phyloP scores from a whole-genome alignment of 2,113 vertebrate species.

The Proteles cristata region DNA sequence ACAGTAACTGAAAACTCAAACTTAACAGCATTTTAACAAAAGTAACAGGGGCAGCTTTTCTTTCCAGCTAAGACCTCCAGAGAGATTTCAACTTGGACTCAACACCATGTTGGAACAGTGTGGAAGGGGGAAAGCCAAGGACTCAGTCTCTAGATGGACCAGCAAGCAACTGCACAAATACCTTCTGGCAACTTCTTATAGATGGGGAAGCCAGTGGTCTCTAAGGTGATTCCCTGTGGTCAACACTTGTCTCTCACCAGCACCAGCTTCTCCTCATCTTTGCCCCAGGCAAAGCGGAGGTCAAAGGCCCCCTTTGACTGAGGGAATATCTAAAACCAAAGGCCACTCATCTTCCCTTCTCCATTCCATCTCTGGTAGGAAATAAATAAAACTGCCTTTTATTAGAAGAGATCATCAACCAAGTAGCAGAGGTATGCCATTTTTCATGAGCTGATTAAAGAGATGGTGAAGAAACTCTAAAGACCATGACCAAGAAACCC shows the following conservation, averaged over 20 bases:
- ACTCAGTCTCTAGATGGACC: not conserved
- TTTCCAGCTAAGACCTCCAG: not conserved
- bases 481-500: not conserved
- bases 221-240: not conserved
- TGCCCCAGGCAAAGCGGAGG: not conserved
- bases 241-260: not conserved
- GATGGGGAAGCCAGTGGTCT: not conserved
- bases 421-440: not conserved
- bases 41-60: not conserved
- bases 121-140: not conserved
- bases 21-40: not conserved
- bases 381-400: not conserved
- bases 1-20: not conserved
- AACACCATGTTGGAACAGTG: not conserved
- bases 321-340: not conserved
- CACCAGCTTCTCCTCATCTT: not conserved
- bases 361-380: not conserved
- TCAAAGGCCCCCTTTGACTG: accelerated
- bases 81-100: not conserved
- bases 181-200: accelerated
- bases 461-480: not conserved
- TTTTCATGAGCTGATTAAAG: not conserved
- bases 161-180: too few species aligned
- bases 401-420: not conserved
- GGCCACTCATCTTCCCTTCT: not conserved